These are phyloP conservation scores for Abramis brama DNA, from an alignment of 2,113 vertebrate species.

Conservation along the genomic window DNA sequence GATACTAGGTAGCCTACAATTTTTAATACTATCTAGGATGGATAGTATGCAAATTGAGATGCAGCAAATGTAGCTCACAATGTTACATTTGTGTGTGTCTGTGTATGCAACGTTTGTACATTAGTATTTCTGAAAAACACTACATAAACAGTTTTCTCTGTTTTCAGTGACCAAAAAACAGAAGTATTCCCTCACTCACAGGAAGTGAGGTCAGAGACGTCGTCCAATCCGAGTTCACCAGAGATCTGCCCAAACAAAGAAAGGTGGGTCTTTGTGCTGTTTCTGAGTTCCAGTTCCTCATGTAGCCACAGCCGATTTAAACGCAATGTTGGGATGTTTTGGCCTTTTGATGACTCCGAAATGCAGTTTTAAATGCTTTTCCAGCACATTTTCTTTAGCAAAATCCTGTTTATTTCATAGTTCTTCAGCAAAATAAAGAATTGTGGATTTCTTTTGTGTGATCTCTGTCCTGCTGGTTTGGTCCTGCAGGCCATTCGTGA, in stretches of 20 bases:
- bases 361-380: neutral
- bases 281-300: neutral
- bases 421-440: neutral
- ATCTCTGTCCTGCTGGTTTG: neutral
- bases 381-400: neutral
- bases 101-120: neutral
- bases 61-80: too few relatives aligned
- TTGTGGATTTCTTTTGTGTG: neutral
- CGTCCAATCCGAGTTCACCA: conserved; percentile 95
- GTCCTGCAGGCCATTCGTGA: conserved; percentile 81
- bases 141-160: conserved; percentile 44
- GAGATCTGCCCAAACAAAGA: conserved; percentile 96
- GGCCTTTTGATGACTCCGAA: neutral
- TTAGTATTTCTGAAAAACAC: neutral
- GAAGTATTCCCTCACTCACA: conserved; percentile 86
- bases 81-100: neutral
- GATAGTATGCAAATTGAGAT: too few relatives aligned
- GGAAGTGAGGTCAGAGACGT: conserved; percentile 90
- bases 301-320: neutral
- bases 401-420: neutral
- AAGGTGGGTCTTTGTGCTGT: conserved; percentile 73
- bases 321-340: neutral
- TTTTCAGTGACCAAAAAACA: conserved; percentile 81
- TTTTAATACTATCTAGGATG: too few relatives aligned
- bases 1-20: too few relatives aligned